phyloP scores from a whole-genome alignment of 2,113 vertebrate species.

The Mastomys natalensis region DNA sequence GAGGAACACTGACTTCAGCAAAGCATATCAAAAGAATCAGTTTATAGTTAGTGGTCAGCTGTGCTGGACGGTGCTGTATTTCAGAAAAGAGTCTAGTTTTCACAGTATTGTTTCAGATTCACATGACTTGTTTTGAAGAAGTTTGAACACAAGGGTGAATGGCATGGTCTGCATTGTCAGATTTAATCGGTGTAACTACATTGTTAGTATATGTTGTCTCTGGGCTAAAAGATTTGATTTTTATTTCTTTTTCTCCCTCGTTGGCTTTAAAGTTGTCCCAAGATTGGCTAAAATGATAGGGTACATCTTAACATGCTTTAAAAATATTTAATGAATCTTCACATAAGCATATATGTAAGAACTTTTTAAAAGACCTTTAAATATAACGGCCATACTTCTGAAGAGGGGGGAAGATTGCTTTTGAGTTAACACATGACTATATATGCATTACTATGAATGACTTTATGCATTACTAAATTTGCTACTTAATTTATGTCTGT shows the following conservation, averaged over 20 bases:
- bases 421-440: not conserved
- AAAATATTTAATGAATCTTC: slow-evolving; percentile 41
- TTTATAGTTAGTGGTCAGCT: slow-evolving; percentile 9
- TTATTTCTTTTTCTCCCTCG: not conserved
- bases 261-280: slow-evolving; percentile 48
- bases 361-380: slow-evolving; percentile 11
- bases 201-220: slow-evolving; percentile 61
- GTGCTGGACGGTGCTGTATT: not conserved
- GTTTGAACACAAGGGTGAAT: slow-evolving; percentile 53
- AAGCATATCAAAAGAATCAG: slow-evolving; percentile 34
- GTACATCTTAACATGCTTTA: slow-evolving; percentile 25
- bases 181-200: slow-evolving; percentile 26
- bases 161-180: slow-evolving; percentile 22
- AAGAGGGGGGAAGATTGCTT: not conserved
- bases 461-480: slow-evolving; percentile 42
- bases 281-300: slow-evolving; percentile 47
- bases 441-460: not conserved
- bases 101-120: slow-evolving; percentile 30
- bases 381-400: slow-evolving; percentile 29
- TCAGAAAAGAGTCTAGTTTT: slow-evolving; percentile 56
- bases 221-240: slow-evolving; percentile 50
- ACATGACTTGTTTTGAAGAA: slow-evolving; percentile 39
- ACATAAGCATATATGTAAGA: slow-evolving; percentile 45
- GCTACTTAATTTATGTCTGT: not conserved
- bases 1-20: slow-evolving; percentile 31